These are phyloP conservation scores for Oscheius sp. DNA, from an alignment of 1,140 invertebrate genomes.

Conservation along the genomic window DNA sequence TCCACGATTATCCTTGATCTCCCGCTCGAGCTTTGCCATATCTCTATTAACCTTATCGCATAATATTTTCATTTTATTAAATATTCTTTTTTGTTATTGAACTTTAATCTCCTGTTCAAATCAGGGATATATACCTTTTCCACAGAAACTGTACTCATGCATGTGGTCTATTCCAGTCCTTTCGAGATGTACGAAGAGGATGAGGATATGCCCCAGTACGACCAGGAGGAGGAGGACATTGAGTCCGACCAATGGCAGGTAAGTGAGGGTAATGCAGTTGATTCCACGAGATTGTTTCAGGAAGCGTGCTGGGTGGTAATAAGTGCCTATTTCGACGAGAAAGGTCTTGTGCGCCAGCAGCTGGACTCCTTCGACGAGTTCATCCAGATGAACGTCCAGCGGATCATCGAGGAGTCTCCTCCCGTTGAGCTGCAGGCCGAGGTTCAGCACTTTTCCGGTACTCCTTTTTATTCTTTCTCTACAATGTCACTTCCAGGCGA, in stretches of 20 bases:
- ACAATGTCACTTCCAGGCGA: constrained; percentile 51
- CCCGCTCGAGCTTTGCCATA: too few species aligned
- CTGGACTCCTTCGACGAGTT: constrained; percentile 99
- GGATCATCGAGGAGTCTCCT: constrained; percentile 96
- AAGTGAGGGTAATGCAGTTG: neutral
- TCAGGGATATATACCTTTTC: too few species aligned
- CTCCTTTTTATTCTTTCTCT: too few species aligned
- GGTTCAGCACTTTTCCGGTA: constrained; percentile 78
- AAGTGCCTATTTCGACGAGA: constrained; percentile 98
- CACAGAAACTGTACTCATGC: too few species aligned
- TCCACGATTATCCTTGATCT: too few species aligned
- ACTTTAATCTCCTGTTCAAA: too few species aligned
- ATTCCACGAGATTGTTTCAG: constrained; percentile 69
- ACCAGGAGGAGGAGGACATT: constrained; percentile 49
- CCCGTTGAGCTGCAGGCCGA: constrained; percentile 95
- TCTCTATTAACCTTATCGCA: too few species aligned
- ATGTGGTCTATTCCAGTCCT: too few species aligned
- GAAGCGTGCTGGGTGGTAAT: constrained; percentile 99
- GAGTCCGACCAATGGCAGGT: constrained; percentile 55
- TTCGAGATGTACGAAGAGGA: constrained; percentile 36
- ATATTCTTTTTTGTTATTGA: too few species aligned
- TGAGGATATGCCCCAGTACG: constrained; percentile 15
- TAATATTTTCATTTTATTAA: too few species aligned
- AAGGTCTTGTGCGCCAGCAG: constrained; percentile 95
- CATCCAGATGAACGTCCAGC: constrained; percentile 97